A percentile compares a stretch with the other conserved stretches of the same genome.
phyloP scores from a whole-genome alignment of 64 coral and sea anemone genomes.

The Acropora tenuis region DNA sequence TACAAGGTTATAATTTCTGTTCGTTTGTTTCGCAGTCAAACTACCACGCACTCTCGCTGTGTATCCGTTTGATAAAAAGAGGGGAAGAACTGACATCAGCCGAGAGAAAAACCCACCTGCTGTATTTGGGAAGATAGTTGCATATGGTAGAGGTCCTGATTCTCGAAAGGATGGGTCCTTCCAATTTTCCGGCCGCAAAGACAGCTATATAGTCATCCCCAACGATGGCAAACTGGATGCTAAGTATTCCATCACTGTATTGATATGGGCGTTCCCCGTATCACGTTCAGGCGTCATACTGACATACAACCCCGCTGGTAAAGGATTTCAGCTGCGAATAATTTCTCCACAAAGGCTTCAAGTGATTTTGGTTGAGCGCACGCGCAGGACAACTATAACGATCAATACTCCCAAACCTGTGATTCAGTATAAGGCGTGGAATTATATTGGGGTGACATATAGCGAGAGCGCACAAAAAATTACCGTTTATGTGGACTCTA shows the following conservation, averaged over 20 bases:
- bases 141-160: slow-evolving; percentile 64
- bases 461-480: slow-evolving; percentile 47
- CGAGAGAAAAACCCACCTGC: slow-evolving; percentile 48
- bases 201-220: slow-evolving; percentile 76
- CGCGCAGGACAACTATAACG: slow-evolving; percentile 12
- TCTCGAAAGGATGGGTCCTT: slow-evolving; percentile 56
- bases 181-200: slow-evolving; percentile 58
- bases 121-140: not conserved
- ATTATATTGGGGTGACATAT: slow-evolving; percentile 76
- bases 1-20: too few species aligned
- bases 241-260: slow-evolving; percentile 66
- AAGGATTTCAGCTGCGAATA: slow-evolving; percentile 79
- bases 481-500: slow-evolving; percentile 82
- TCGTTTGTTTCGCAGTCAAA: not conserved
- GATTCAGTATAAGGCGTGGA: slow-evolving; percentile 65
- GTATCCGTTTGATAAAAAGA: slow-evolving; percentile 41
- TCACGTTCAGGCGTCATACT: slow-evolving; percentile 58
- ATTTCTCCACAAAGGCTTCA: slow-evolving; percentile 1
- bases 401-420: not conserved
- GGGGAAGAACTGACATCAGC: slow-evolving; percentile 22
- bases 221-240: slow-evolving; percentile 64
- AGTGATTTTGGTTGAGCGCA: slow-evolving; percentile 56
- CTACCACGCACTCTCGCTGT: slow-evolving; percentile 26
- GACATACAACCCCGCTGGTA: slow-evolving; percentile 50
- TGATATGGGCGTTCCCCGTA: slow-evolving; percentile 61